These are phyloP conservation scores for Otus sunia DNA, from an alignment of 2,113 vertebrate species.

Conservation along the genomic window DNA sequence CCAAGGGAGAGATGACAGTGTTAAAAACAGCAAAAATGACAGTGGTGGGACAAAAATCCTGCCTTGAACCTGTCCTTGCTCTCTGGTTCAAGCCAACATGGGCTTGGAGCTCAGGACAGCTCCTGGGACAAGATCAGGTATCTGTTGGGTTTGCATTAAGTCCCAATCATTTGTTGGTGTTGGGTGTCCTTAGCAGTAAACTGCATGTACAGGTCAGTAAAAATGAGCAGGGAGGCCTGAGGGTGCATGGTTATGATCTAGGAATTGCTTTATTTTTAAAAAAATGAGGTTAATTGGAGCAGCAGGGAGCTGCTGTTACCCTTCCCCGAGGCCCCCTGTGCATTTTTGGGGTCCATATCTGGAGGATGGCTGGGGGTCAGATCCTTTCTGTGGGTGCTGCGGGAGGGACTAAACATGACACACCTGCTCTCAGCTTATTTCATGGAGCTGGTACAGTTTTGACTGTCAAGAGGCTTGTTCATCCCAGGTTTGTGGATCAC, in stretches of 20 bases:
- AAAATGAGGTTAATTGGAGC: not conserved
- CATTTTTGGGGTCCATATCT: rapidly evolving
- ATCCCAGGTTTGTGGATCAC: not conserved
- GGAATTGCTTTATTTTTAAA: not conserved
- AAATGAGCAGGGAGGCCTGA: not conserved
- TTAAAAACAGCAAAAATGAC: not conserved
- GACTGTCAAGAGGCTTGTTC: not conserved
- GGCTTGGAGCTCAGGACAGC: rapidly evolving
- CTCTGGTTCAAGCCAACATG: rapidly evolving
- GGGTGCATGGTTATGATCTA: not conserved
- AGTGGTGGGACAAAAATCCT: not conserved
- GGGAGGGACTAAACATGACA: not conserved
- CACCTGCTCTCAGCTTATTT: not conserved
- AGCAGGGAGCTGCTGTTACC: no score
- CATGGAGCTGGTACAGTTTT: rapidly evolving
- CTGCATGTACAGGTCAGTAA: rapidly evolving
- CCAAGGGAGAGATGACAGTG: rapidly evolving
- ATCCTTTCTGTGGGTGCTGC: not conserved
- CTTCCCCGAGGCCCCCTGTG: rapidly evolving
- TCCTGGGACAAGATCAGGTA: not conserved
- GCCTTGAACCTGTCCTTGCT: not conserved
- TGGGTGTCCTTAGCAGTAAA: not conserved
- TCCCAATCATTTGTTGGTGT: not conserved
- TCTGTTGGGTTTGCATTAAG: not conserved
- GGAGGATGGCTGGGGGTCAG: not conserved